Conservation (phyloP, 2,888 invertebrate genomes). For the Athalia cordata region DNA sequence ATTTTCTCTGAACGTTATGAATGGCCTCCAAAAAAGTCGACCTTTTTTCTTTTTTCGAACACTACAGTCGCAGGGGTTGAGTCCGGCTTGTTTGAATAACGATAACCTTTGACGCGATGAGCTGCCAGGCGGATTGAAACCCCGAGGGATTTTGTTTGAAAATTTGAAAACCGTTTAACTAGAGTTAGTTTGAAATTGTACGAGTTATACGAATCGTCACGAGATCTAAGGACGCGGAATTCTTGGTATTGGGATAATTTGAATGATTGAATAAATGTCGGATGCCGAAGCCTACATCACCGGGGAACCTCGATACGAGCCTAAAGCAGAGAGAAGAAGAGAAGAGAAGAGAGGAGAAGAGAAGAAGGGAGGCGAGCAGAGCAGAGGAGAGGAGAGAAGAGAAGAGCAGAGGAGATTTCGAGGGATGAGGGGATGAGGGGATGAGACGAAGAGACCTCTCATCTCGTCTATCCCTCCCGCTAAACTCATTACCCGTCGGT, state of each 20-base stretch:
- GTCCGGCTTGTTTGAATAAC: background rate
- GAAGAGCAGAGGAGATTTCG: constrained; percentile 47
- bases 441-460: constrained; percentile 56
- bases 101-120: background rate
- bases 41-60: background rate
- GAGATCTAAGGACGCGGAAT: constrained; percentile 28
- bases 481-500: constrained; percentile 71
- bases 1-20: too few species aligned
- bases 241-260: constrained; percentile 57
- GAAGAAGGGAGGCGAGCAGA: constrained; percentile 49
- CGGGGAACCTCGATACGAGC: constrained; percentile 28
- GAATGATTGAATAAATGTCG: constrained; percentile 64
- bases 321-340: constrained; percentile 38
- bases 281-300: constrained; percentile 48
- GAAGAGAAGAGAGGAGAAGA: constrained; percentile 49
- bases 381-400: constrained; percentile 46
- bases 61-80: background rate
- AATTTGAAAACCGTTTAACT: constrained; percentile 35
- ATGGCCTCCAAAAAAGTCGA: background rate
- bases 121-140: too few species aligned
- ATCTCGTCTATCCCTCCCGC: constrained; percentile 66
- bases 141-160: constrained; percentile 18
- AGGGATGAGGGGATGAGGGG: constrained; percentile 40
- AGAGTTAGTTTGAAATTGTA: constrained; percentile 34
- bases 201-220: constrained; percentile 30